Conservation (phyloP, 2,888 invertebrate genomes). For the Drosophila mulleri region DNA sequence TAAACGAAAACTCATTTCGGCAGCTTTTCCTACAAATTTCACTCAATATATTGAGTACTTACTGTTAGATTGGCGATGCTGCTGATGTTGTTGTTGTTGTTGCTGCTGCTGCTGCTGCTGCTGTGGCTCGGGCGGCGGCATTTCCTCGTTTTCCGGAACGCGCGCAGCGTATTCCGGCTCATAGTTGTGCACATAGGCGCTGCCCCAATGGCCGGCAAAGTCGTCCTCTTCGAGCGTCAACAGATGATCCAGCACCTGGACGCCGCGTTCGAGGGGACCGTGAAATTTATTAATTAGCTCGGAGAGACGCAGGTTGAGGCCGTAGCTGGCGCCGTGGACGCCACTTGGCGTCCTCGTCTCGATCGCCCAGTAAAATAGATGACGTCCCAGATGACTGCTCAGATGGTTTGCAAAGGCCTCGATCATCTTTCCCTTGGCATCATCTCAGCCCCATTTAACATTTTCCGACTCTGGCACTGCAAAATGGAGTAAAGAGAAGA, state of each 20-base stretch:
- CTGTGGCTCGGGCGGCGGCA: slow-evolving; percentile 59
- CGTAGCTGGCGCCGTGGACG: slow-evolving; percentile 76
- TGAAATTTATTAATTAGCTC: slow-evolving; percentile 85
- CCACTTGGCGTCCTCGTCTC: slow-evolving; percentile 69
- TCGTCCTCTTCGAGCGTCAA: slow-evolving; percentile 87
- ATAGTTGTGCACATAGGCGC: slow-evolving; percentile 83
- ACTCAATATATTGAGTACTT: slow-evolving; percentile 36
- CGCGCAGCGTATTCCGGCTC: slow-evolving; percentile 75
- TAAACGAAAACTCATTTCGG: slow-evolving; percentile 34
- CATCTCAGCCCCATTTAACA: slow-evolving; percentile 48
- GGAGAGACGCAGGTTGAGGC: slow-evolving; percentile 87
- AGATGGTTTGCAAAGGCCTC: slow-evolving; percentile 84
- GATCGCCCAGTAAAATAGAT: slow-evolving; percentile 88
- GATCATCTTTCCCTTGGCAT: slow-evolving; percentile 81
- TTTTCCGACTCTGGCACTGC: slow-evolving; percentile 42
- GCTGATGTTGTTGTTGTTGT: slow-evolving; percentile 46
- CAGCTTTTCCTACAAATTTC: slow-evolving; percentile 37
- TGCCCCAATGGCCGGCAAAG: slow-evolving; percentile 83
- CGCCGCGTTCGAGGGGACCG: slow-evolving; percentile 85
- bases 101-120: slow-evolving; percentile 45
- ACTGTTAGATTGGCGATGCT: slow-evolving; percentile 38
- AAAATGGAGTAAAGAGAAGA: slow-evolving; percentile 23
- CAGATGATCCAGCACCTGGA: slow-evolving; percentile 88
- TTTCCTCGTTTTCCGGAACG: slow-evolving; percentile 67
- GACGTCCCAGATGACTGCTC: slow-evolving; percentile 86